Evolutionary conservation across 2,113 vertebrate species (phyloP), one percentile per base, ranked within the genome.

Genomic region (Pycnonotus jocosus): DNA sequence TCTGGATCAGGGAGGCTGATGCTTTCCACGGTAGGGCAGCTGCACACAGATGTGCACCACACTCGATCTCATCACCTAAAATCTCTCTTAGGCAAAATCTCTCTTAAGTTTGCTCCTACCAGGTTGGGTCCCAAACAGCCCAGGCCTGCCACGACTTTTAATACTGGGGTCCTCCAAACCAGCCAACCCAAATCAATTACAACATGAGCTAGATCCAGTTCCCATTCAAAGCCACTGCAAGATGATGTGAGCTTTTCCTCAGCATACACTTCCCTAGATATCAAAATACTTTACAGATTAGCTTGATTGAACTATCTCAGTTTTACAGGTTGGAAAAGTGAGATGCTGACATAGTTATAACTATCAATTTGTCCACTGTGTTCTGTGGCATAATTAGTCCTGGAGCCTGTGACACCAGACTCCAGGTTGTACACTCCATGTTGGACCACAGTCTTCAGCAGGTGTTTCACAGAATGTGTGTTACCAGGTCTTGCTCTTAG

Each of bases 11-110:
- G 35, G 73, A 35, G 31, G 35, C 28, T 21, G 48, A 22, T 17
- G 61, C n/a, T 72, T 68, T 76, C 53, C 20, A 3, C 25, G 61
- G 37, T 15, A 47, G 44, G 68, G 33, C 21, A 60, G 5, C 13
- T 25, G 47, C 38, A 16, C 9, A 10, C 0, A 0, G 10, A 12
- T 1, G 0, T 5, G 8, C 24, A 8, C 15, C 17, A 51, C 23
- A 8, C 14, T 3, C 1, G 51, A 19, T 51, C 82, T 73, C 56
- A 31, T 31, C 30, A 31, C 0, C 0, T 51, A 22, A 85, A 79
- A 68, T 22, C 23, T 85, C 47, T 62, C 23, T 19, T 38, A 14
- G 22, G 27, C 21, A 38, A 24, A 2, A 23, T 16, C 56, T 19
- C 58, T 38, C 17, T 19, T 18, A 28, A 69, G 11, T 21, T 38